These are phyloP conservation scores for Murina feae DNA, from an alignment of 2,113 vertebrate species.

Conservation along the genomic window DNA sequence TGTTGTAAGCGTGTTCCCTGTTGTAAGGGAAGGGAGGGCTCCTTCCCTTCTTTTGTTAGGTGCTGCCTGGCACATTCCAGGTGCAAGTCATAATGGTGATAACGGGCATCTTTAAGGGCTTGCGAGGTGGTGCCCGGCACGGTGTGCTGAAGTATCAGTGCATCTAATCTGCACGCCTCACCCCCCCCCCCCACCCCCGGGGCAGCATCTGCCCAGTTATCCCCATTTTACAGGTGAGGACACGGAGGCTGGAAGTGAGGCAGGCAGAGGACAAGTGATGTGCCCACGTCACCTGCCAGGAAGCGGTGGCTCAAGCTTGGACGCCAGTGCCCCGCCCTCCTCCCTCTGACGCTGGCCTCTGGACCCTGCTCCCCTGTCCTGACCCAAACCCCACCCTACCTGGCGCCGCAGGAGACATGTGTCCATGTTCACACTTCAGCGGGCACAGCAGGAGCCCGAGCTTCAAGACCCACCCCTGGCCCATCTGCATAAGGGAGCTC, in stretches of 20 bases:
- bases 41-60: background rate
- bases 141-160: fast-evolving
- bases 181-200: too few relatives aligned
- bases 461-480: too few relatives aligned
- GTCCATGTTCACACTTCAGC: fast-evolving
- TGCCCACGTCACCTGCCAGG: background rate
- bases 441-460: fast-evolving
- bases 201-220: fast-evolving
- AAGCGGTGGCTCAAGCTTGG: background rate
- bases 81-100: fast-evolving
- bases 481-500: fast-evolving
- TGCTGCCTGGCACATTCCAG: fast-evolving
- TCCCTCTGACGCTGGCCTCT: background rate
- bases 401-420: background rate
- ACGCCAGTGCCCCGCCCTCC: fast-evolving
- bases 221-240: background rate
- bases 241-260: background rate
- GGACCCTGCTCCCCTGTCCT: background rate
- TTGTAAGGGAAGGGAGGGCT: fast-evolving
- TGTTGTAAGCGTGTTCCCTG: background rate
- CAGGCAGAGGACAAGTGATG: too few relatives aligned
- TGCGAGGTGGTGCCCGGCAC: fast-evolving
- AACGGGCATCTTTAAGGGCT: too few relatives aligned
- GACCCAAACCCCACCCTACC: background rate
- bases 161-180: background rate